Evolutionary conservation across 1,140 invertebrate species (phyloP).

Genomic region (Plodia interpunctella): DNA sequence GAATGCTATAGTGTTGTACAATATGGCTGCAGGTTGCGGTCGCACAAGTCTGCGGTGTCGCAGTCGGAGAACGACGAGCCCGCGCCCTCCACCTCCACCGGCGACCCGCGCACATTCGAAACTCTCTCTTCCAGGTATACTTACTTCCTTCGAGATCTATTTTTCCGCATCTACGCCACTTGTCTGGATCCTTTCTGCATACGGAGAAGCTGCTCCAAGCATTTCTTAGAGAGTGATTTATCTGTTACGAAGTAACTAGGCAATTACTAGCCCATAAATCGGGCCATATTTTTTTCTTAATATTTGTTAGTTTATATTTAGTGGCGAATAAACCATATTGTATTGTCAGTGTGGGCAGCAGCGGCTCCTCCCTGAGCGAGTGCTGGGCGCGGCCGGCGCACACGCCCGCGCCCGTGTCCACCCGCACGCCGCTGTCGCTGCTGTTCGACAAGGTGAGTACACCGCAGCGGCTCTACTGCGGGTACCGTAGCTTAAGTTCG

Average conservation of each 20-base stretch:
- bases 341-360: slow-evolving; percentile 50
- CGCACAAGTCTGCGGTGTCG: slow-evolving; percentile 56
- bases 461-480: too few species aligned
- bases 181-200: too few species aligned
- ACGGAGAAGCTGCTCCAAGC: too few species aligned
- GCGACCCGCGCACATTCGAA: slow-evolving; percentile 46
- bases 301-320: background rate
- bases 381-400: slow-evolving; percentile 30
- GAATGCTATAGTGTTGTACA: too few species aligned
- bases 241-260: too few species aligned
- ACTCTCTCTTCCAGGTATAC: slow-evolving; percentile 59
- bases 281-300: background rate
- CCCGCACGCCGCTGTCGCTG: slow-evolving; percentile 46
- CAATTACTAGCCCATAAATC: too few species aligned
- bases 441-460: slow-evolving; percentile 50
- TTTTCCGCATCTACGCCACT: too few species aligned
- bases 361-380: slow-evolving; percentile 55
- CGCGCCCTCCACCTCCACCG: slow-evolving; percentile 47
- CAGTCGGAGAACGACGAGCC: slow-evolving; percentile 59
- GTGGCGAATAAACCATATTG: background rate
- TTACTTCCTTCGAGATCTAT: too few species aligned
- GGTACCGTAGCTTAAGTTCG: too few species aligned
- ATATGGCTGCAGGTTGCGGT: slow-evolving; percentile 42
- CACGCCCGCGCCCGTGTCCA: slow-evolving; percentile 18
- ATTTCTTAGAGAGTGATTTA: too few species aligned